Conservation (phyloP, 2,113 vertebrate species). For the Pitta sordida region DNA sequence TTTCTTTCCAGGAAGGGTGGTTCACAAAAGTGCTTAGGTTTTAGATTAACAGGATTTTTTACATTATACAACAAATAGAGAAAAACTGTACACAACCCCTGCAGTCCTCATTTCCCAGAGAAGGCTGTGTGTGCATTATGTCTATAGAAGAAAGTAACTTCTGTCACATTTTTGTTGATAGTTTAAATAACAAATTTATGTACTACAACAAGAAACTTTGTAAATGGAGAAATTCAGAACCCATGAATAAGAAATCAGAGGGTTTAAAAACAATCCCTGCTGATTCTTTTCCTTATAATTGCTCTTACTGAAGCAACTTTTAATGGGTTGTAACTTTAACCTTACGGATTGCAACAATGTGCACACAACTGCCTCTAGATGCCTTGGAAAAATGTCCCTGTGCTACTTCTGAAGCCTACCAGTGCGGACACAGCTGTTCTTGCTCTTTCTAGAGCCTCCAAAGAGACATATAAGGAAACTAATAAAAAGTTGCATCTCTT, state of each 20-base stretch:
- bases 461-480: fast-evolving
- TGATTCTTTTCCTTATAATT: not conserved
- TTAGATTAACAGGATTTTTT: slow-evolving; percentile 24
- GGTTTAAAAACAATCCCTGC: slow-evolving; percentile 1
- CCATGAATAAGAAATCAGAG: not conserved
- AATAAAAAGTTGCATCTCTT: not conserved
- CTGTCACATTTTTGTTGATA: slow-evolving; percentile 14
- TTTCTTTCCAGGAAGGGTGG: not conserved
- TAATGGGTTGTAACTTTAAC: not conserved
- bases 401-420: not conserved
- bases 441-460: not conserved
- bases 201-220: not conserved
- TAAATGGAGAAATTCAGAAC: not conserved
- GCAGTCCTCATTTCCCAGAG: not conserved
- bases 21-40: slow-evolving; percentile 12
- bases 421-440: not conserved
- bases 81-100: slow-evolving; percentile 2
- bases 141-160: not conserved
- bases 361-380: not conserved
- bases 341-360: not conserved
- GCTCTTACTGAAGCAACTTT: not conserved
- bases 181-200: slow-evolving; percentile 15
- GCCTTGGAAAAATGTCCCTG: not conserved
- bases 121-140: not conserved
- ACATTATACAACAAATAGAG: slow-evolving; percentile 20